phyloP scores from a whole-genome alignment of 2,888 invertebrate genomes.

The Heliothis peltigera region DNA sequence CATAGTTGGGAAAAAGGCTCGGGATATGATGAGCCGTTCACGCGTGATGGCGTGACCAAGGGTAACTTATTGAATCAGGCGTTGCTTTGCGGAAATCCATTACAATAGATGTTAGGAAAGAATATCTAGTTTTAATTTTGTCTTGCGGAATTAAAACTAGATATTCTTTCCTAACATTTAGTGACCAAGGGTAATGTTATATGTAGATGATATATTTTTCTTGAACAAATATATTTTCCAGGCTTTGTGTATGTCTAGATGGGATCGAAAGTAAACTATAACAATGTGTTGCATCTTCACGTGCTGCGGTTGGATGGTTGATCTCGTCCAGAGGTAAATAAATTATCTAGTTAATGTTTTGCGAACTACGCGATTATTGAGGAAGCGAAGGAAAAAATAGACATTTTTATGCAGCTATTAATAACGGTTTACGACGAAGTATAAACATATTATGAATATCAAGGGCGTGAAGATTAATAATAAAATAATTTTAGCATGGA shows the following conservation, averaged over 20 bases:
- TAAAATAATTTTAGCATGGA: background rate
- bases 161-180: no score
- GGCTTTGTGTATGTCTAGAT: constrained; percentile 31
- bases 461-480: background rate
- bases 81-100: no score
- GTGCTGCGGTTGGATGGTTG: constrained; percentile 80
- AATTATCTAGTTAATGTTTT: constrained; percentile 5
- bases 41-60: no score
- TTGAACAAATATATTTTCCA: constrained; percentile 42
- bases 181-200: no score
- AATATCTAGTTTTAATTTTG: no score
- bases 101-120: no score
- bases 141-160: no score
- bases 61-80: no score
- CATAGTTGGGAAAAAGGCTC: no score
- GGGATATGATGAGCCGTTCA: no score
- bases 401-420: constrained; percentile 1
- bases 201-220: no score
- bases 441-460: constrained; percentile 1
- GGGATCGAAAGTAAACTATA: constrained; percentile 38
- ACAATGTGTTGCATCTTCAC: constrained; percentile 84
- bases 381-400: constrained; percentile 2
- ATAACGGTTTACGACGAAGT: background rate
- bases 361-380: constrained; percentile 12
- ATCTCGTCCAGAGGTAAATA: constrained; percentile 79